Percentiles rank a stretch among this genome's conserved stretches.
Conservation (phyloP, 35 echinoderm and acorn worm species). For the Ophioderma brevispina region DNA sequence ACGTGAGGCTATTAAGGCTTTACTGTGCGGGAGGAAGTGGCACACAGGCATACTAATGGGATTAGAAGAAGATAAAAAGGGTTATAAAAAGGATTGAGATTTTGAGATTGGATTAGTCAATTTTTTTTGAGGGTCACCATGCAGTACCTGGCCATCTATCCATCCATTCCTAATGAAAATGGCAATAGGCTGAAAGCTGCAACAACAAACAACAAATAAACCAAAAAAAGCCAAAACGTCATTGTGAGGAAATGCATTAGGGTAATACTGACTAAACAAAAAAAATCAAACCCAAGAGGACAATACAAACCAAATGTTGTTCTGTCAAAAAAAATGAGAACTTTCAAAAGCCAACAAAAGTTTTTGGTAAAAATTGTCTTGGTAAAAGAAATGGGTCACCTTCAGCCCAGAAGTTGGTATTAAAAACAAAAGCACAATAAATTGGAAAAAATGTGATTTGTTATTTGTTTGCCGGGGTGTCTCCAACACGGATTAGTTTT, state of each 20-base stretch:
- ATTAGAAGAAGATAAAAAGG: too few species aligned
- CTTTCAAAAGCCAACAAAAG: not conserved
- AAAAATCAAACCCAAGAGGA: not conserved
- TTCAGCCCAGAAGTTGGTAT: not conserved
- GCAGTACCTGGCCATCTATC: conserved; percentile 57
- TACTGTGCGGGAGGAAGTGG: too few species aligned
- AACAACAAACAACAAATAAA: conserved; percentile 61
- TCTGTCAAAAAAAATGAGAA: not conserved
- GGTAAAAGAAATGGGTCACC: not conserved
- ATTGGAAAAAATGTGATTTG: not conserved
- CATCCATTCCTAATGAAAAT: conserved; percentile 51
- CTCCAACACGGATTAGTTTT: too few species aligned
- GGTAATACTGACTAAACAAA: not conserved
- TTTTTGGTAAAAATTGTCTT: not conserved
- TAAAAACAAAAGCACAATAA: not conserved
- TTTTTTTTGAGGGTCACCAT: too few species aligned
- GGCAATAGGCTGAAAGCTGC: conserved; percentile 36
- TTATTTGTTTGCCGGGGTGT: not conserved
- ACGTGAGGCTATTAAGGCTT: too few species aligned
- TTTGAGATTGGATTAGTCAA: too few species aligned
- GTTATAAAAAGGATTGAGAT: too few species aligned
- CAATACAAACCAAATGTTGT: not conserved
- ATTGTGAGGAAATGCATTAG: not conserved
- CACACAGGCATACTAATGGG: too few species aligned
- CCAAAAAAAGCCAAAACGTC: conserved; percentile 17